Percentiles rank a stretch among this genome's conserved stretches.
phyloP scores from a whole-genome alignment of 2,797 vertebrate genomes.

The Thamnophis elegans region DNA sequence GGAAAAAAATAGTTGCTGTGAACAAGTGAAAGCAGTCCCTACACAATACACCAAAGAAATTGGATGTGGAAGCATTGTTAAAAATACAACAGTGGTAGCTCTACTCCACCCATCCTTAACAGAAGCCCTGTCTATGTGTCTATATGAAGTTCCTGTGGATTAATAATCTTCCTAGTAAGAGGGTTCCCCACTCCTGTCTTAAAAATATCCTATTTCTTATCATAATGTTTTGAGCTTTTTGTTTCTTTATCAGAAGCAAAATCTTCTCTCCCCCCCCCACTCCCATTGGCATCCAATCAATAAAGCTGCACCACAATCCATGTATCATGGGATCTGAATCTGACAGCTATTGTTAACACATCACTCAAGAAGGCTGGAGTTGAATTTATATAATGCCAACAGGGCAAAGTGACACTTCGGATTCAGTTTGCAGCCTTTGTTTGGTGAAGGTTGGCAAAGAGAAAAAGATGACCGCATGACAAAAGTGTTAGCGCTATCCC shows the following conservation, averaged over 20 bases:
- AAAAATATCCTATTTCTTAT: neutral
- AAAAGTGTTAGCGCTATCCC: conserved; percentile 2
- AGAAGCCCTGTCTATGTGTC: neutral
- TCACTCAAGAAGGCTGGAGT: conserved; percentile 6
- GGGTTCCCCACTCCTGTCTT: neutral
- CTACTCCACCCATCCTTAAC: neutral
- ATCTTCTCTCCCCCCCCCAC: neutral
- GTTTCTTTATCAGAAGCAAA: conserved; percentile 1
- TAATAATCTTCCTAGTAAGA: neutral
- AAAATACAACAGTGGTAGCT: neutral
- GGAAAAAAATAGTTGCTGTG: neutral
- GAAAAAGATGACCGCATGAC: neutral
- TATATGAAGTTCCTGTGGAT: neutral
- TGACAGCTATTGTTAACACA: conserved; percentile 17
- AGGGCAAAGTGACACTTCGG: conserved; percentile 11
- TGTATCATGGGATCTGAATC: conserved; percentile 4
- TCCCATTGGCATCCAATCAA: neutral
- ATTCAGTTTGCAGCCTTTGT: conserved; percentile 10
- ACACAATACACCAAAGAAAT: too few relatives aligned
- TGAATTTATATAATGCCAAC: conserved; percentile 1
- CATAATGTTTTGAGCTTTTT: neutral
- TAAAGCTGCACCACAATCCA: neutral
- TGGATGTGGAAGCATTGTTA: neutral
- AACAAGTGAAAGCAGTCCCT: neutral
- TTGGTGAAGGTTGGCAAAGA: conserved; percentile 6